phyloP scores from a whole-genome alignment of 2,888 invertebrate genomes.

The Meghimatium bilineatum region DNA sequence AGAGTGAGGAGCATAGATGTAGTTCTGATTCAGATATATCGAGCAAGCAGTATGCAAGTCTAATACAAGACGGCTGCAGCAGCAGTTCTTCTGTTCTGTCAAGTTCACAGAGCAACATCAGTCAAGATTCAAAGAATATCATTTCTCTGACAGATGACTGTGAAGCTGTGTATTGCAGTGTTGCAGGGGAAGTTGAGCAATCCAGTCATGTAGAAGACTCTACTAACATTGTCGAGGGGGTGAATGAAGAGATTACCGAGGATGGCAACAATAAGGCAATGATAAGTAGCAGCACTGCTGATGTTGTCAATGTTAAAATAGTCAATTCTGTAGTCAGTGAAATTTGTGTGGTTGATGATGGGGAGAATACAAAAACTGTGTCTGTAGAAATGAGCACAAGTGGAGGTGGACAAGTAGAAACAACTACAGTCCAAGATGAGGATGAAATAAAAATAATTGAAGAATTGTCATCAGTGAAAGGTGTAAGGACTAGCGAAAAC shows the following conservation, averaged over 20 bases:
- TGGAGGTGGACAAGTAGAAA: not conserved
- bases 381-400: not conserved
- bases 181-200: not conserved
- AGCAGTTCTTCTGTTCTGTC: not conserved
- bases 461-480: conserved; percentile 34
- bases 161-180: not conserved
- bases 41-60: not conserved
- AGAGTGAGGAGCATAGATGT: not conserved
- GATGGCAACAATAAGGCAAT: not conserved
- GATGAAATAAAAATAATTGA: conserved; percentile 40
- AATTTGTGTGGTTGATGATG: not conserved
- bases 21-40: not conserved
- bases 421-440: not conserved
- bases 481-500: not conserved
- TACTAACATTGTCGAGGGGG: not conserved
- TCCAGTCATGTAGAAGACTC: not conserved
- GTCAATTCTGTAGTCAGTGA: not conserved
- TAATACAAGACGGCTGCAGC: not conserved
- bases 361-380: not conserved
- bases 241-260: not conserved
- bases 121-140: not conserved
- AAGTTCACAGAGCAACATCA: no score
- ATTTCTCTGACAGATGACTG: not conserved
- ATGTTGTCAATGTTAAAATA: not conserved
- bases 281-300: not conserved